These are phyloP conservation scores for Anguilla marmorata DNA, from an alignment of 2,797 vertebrate species.

Conservation along the genomic window DNA sequence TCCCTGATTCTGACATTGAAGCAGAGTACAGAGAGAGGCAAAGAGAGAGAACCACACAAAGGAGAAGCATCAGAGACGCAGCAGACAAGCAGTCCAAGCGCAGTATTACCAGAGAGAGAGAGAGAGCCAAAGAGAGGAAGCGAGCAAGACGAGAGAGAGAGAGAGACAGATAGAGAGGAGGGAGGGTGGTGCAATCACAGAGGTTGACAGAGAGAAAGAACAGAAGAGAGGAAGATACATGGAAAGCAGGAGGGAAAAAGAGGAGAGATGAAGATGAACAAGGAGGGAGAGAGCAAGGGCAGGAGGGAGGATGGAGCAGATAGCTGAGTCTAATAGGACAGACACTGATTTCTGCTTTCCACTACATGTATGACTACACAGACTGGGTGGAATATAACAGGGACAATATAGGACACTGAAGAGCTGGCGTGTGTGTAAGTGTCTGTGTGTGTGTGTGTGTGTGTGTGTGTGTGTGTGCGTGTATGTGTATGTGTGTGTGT, in stretches of 20 bases:
- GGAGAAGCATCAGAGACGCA: constrained; percentile 66
- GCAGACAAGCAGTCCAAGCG: constrained; percentile 67
- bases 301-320: constrained; percentile 62
- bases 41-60: constrained; percentile 51
- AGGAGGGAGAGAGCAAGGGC: constrained; percentile 45
- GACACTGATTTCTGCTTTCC: constrained; percentile 58
- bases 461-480: constrained; percentile 47
- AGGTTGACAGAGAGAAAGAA: constrained; percentile 66
- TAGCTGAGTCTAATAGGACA: constrained; percentile 61
- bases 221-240: constrained; percentile 56
- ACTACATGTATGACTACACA: constrained; percentile 63
- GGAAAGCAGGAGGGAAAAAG: constrained; percentile 52
- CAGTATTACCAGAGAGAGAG: constrained; percentile 62
- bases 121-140: background rate
- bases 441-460: constrained; percentile 47
- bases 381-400: constrained; percentile 64
- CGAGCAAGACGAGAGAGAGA: constrained; percentile 45
- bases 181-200: constrained; percentile 63
- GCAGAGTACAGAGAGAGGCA: constrained; percentile 54
- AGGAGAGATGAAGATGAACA: constrained; percentile 51
- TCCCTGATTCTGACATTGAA: constrained; percentile 48
- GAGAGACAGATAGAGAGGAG: constrained; percentile 50
- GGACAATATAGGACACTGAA: constrained; percentile 57
- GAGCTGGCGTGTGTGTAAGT: constrained; percentile 51
- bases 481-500: constrained; percentile 37